Evolutionary conservation across 2,797 vertebrate species (phyloP).

Genomic region (Pyrocephalus nanus): DNA sequence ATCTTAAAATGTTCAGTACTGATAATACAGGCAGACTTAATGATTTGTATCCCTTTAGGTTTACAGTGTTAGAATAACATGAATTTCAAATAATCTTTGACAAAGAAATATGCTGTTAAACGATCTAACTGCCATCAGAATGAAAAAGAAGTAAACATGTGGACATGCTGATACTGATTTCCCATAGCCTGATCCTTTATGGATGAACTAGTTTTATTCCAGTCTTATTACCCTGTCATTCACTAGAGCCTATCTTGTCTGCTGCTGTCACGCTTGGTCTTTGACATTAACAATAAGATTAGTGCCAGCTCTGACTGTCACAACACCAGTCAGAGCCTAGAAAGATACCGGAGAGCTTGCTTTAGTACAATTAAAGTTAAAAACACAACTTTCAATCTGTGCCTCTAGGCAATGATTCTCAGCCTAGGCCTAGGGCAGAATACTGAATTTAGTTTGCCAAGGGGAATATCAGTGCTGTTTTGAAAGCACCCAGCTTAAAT

Average conservation of each 20-base stretch:
- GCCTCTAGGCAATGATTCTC: conserved; percentile 22
- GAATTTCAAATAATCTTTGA: conserved; percentile 66
- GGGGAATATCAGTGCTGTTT: background rate
- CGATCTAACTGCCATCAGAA: conserved; percentile 55
- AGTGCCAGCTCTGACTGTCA: conserved; percentile 62
- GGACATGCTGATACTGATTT: conserved; percentile 72
- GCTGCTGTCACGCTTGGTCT: conserved; percentile 59
- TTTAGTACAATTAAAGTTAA: conserved; percentile 59
- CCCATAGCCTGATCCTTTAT: conserved; percentile 54
- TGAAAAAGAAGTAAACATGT: conserved; percentile 63
- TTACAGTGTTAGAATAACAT: conserved; percentile 56
- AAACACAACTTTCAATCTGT: conserved; percentile 43
- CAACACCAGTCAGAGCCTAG: conserved; percentile 5
- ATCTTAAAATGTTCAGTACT: conserved; percentile 29
- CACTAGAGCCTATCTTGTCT: conserved; percentile 73
- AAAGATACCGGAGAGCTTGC: conserved; percentile 22
- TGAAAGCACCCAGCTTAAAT: background rate
- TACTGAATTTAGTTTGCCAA: background rate
- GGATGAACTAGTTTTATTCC: conserved; percentile 69
- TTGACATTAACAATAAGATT: conserved; percentile 78
- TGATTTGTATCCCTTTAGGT: conserved; percentile 34
- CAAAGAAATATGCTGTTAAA: conserved; percentile 51
- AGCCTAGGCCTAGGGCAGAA: background rate
- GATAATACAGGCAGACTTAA: conserved; percentile 4
- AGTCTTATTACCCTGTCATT: conserved; percentile 77